Percentiles rank a stretch among this genome's conserved stretches.
These are phyloP conservation scores for Enteromius unitaeniatus DNA, from an alignment of 2,797 vertebrate species.

Conservation along the genomic window DNA sequence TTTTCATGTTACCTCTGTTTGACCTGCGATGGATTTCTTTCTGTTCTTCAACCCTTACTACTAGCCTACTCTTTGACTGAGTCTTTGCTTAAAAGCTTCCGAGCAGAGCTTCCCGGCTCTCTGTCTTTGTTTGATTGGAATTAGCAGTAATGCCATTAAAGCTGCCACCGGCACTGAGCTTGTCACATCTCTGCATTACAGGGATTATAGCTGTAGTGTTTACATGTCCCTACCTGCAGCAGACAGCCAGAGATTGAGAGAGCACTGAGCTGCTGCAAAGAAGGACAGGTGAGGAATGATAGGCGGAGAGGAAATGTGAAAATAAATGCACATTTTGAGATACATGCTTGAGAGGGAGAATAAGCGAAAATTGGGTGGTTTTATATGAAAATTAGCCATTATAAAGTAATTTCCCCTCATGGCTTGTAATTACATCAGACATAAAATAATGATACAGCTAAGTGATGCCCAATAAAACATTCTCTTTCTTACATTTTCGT, in stretches of 20 bases:
- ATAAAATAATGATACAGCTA: slow-evolving; percentile 10
- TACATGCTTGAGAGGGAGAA: background rate
- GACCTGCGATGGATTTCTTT: slow-evolving; percentile 23
- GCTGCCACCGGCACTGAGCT: slow-evolving; percentile 61
- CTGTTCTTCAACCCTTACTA: slow-evolving; percentile 7
- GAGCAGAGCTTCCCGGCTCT: slow-evolving; percentile 35
- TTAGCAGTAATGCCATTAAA: slow-evolving; percentile 80
- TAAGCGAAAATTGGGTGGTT: background rate
- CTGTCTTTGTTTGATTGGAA: slow-evolving; percentile 66
- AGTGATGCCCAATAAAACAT: slow-evolving; percentile 1
- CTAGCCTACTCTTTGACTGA: slow-evolving; percentile 20
- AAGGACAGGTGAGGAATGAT: slow-evolving; percentile 16
- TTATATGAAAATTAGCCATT: background rate
- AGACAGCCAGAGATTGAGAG: slow-evolving; percentile 18
- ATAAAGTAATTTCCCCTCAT: background rate
- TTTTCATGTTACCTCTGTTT: slow-evolving; percentile 42
- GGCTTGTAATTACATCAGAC: slow-evolving; percentile 12
- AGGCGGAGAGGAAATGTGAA: slow-evolving; percentile 1
- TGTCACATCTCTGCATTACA: slow-evolving; percentile 48
- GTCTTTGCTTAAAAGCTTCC: slow-evolving; percentile 45
- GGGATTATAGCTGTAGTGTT: slow-evolving; percentile 58
- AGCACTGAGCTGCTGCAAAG: slow-evolving; percentile 24
- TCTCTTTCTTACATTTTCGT: background rate
- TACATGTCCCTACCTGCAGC: slow-evolving; percentile 45
- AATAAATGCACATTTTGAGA: background rate